phyloP scores from a whole-genome alignment of 1,140 invertebrate genomes.

The Polyergus mexicanus region DNA sequence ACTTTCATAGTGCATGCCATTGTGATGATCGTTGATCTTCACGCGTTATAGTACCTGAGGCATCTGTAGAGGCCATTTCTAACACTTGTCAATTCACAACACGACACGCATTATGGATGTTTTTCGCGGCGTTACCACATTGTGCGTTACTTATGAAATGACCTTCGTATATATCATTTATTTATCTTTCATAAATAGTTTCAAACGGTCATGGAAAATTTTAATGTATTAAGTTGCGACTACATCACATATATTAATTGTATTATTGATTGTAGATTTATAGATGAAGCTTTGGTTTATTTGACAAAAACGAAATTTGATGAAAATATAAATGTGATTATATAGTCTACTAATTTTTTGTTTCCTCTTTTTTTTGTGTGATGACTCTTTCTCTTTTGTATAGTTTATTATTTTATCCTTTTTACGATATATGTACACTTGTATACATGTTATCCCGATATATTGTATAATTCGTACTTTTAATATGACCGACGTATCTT shows the following conservation, averaged over 20 bases:
- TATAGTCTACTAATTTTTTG: background rate
- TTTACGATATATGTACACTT: background rate
- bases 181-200: background rate
- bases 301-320: constrained; percentile 18
- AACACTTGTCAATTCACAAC: too few relatives aligned
- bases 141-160: too few relatives aligned
- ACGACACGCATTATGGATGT: too few relatives aligned
- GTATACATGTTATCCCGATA: background rate
- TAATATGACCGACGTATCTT: constrained; percentile 74
- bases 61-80: too few relatives aligned
- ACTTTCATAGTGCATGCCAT: too few relatives aligned
- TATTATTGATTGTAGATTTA: background rate
- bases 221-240: background rate
- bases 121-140: too few relatives aligned
- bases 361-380: background rate
- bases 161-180: background rate
- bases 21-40: too few relatives aligned
- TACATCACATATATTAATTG: background rate
- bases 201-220: background rate
- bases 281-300: background rate
- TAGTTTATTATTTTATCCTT: constrained; percentile 34
- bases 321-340: constrained; percentile 29
- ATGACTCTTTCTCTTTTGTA: background rate
- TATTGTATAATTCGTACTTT: constrained; percentile 40
- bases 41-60: too few relatives aligned